Evolutionary conservation across 2,113 vertebrate genomes (phyloP).

Genomic region (Pimephales promelas): DNA sequence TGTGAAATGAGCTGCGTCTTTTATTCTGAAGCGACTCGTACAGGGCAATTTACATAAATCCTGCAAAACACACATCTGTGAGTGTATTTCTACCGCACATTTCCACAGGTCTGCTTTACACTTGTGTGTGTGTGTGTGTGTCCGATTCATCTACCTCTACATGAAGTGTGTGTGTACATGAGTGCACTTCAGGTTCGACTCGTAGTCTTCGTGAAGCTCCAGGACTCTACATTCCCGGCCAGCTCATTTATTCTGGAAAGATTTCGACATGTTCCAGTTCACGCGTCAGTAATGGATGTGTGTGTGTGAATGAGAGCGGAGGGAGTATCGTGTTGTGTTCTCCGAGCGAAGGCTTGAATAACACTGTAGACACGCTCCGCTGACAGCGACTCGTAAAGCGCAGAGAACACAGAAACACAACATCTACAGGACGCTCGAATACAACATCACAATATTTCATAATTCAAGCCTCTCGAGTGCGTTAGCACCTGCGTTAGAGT

Average conservation of each 20-base stretch:
- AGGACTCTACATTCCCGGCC: background rate
- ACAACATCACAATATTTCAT: slow-evolving; percentile 36
- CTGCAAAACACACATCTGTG: no score
- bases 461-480: slow-evolving; percentile 27
- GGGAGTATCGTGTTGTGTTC: slow-evolving; percentile 60
- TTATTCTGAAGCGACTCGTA: background rate
- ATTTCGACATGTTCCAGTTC: slow-evolving; percentile 46
- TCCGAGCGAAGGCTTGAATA: slow-evolving; percentile 48
- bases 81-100: no score
- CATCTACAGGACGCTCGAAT: slow-evolving; percentile 26
- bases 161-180: background rate
- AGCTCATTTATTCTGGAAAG: slow-evolving; percentile 52
- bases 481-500: slow-evolving; percentile 26
- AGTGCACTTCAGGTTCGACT: background rate
- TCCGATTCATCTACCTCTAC: no score
- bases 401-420: slow-evolving; percentile 36
- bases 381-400: slow-evolving; percentile 54
- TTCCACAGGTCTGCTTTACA: no score
- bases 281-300: slow-evolving; percentile 53
- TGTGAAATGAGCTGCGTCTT: background rate
- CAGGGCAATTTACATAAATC: background rate
- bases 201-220: background rate
- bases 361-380: slow-evolving; percentile 47
- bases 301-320: slow-evolving; percentile 47
- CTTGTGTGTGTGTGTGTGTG: background rate